phyloP scores from a whole-genome alignment of 2,113 vertebrate genomes.

The Pteropus alecto region DNA sequence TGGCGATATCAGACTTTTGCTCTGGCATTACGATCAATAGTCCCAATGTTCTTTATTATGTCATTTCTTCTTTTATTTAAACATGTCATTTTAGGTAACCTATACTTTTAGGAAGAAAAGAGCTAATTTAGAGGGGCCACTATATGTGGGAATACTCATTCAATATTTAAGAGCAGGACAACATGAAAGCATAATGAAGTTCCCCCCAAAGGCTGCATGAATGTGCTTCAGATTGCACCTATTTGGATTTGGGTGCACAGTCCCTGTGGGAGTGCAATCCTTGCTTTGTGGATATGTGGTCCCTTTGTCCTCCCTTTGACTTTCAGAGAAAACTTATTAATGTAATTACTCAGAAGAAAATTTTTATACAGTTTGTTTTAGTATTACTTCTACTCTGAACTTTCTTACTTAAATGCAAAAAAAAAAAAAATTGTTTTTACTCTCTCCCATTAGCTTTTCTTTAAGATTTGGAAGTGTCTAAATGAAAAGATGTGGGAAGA shows the following conservation, averaged over 20 bases:
- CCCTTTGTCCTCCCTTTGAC: neutral
- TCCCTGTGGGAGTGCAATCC: neutral
- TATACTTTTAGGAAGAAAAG: neutral
- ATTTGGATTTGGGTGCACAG: neutral
- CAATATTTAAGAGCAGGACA: constrained; percentile 39
- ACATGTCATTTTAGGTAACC: neutral
- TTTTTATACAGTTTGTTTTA: neutral
- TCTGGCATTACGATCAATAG: neutral
- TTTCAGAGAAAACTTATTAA: neutral
- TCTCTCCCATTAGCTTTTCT: neutral
- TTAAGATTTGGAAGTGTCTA: neutral
- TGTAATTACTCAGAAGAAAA: neutral
- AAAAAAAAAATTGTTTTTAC: neutral
- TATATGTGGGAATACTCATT: neutral
- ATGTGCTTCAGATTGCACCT: neutral
- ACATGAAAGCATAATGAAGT: neutral
- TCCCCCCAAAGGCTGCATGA: neutral
- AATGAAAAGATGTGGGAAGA: neutral
- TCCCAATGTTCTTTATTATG: neutral
- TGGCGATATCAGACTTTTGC: neutral
- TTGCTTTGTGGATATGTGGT: too few relatives aligned
- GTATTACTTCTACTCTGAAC: neutral
- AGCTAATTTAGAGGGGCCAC: neutral
- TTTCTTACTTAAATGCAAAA: neutral
- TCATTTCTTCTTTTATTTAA: neutral